These are phyloP conservation scores for Speoplatyrhinus poulsoni DNA, from an alignment of 2,113 vertebrate species.

Conservation along the genomic window DNA sequence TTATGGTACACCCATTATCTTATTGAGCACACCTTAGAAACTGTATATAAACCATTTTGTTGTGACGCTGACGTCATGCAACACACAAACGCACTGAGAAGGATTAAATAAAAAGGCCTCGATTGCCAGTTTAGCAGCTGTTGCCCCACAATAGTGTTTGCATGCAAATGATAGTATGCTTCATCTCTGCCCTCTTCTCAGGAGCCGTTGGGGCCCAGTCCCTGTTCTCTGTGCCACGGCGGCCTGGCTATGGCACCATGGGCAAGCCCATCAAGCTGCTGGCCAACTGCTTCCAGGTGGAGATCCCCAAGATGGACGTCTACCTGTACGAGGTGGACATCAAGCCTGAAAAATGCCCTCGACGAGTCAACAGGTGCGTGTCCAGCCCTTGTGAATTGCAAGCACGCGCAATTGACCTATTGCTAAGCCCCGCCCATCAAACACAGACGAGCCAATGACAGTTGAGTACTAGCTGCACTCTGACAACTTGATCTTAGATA, in stretches of 20 bases:
- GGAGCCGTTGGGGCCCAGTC: slow-evolving; percentile 98
- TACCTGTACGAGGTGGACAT: slow-evolving; percentile 99
- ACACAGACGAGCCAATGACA: no score
- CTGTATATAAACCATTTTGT: no score
- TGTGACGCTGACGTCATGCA: no score
- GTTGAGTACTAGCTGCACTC: no score
- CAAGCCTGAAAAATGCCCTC: slow-evolving; percentile 99
- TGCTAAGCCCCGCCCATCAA: no score
- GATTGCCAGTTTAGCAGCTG: background rate
- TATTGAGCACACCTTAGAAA: no score
- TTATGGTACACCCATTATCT: no score
- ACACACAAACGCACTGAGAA: background rate
- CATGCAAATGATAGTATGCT: background rate
- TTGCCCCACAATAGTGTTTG: no score
- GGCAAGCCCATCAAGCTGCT: slow-evolving; percentile 99
- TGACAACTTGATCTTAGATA: no score
- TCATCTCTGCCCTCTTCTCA: slow-evolving; percentile 37
- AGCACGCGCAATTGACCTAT: no score
- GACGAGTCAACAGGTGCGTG: slow-evolving; percentile 92
- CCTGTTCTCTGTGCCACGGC: slow-evolving; percentile 96
- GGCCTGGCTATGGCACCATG: slow-evolving; percentile 99
- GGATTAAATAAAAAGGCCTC: background rate
- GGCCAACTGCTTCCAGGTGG: slow-evolving; percentile 99
- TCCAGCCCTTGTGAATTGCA: no score
- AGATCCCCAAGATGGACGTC: slow-evolving; percentile 99